Evolutionary conservation across 1,140 invertebrate genomes (phyloP), one percentile per base, ranked within the genome.

Genomic region (Drosophila sproati): DNA sequence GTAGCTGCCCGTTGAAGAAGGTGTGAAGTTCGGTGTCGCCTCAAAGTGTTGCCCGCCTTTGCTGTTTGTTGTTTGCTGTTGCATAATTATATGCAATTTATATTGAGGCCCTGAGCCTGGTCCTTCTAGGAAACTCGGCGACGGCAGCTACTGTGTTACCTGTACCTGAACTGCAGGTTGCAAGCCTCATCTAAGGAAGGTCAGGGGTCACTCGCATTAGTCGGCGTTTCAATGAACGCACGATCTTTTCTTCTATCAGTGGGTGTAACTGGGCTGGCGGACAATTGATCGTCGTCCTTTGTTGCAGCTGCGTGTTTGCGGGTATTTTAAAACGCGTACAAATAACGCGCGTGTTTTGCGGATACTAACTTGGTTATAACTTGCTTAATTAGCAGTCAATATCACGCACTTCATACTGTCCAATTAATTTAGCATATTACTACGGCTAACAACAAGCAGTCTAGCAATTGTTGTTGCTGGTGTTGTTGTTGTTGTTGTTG

Each of bases 361-460:
- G 62, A 57, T 47, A 80, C 80, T 88, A 88, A 87, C 77, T 73
- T 67, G 66, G 51, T 77, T 45, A 73, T 88, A 88, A 88, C 73
- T 76, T 71, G 78, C 77, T 89, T 89, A 89, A 89, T 89, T 89
- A 89, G 78, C 85, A 89, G 85, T 78, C 85, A 89, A 89, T 89
- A 89, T 85, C 85, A 89, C 86, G 80, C 85, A 89, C 85, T 89
- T 83, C 85, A 89, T 89, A 85, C 64, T 61, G 80, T 81, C 85
- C 85, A 89, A 89, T 89, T 89, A 89, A 89, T 89, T 89, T 89
- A 89, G 78, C 85, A 89, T 89, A 89, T 89, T 80, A 89, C 82
- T 78, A 41, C 68, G 55, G 69, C 83, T 87, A 86, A 86, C 82
- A 61, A 74, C 68, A 60, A 69, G 41, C 57, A 59, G 56, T 47